These are phyloP conservation scores for Neosalanx taihuensis DNA, from an alignment of 2,797 vertebrate species.

Conservation along the genomic window DNA sequence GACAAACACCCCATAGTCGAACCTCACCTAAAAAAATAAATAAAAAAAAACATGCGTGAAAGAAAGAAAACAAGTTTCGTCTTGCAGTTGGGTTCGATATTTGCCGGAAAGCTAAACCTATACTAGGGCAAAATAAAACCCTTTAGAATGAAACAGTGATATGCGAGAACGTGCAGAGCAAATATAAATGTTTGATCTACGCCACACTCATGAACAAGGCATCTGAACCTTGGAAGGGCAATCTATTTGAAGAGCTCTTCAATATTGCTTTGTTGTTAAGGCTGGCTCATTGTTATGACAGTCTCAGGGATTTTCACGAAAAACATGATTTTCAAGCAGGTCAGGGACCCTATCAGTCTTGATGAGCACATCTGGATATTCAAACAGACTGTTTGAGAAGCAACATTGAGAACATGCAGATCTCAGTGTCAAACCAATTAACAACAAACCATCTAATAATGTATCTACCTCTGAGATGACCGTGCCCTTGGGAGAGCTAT, in stretches of 20 bases:
- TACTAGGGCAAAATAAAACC: not conserved
- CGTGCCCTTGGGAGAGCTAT: constrained; percentile 19
- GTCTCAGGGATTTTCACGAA: not conserved
- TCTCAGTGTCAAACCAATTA: not conserved
- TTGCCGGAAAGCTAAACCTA: not conserved
- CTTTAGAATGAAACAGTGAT: not conserved
- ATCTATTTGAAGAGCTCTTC: constrained; percentile 4
- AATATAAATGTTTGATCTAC: not conserved
- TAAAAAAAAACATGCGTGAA: not conserved
- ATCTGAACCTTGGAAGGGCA: not conserved
- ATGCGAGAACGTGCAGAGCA: not conserved
- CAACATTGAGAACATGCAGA: not conserved
- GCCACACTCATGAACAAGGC: not conserved
- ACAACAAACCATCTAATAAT: not conserved
- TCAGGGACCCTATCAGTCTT: too few species aligned
- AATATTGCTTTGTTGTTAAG: not conserved
- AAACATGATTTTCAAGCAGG: not conserved
- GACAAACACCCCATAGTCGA: too few species aligned
- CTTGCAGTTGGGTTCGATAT: not conserved
- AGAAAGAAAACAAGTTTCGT: not conserved
- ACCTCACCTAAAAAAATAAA: too few species aligned
- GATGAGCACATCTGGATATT: not conserved
- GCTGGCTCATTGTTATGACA: not conserved
- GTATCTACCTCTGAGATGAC: not conserved
- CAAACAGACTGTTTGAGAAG: too few species aligned